Percentiles rank a stretch among this genome's conserved stretches.
Conservation (phyloP, 92 coral and sea anemone species). For the Micromussa lordhowensis region DNA sequence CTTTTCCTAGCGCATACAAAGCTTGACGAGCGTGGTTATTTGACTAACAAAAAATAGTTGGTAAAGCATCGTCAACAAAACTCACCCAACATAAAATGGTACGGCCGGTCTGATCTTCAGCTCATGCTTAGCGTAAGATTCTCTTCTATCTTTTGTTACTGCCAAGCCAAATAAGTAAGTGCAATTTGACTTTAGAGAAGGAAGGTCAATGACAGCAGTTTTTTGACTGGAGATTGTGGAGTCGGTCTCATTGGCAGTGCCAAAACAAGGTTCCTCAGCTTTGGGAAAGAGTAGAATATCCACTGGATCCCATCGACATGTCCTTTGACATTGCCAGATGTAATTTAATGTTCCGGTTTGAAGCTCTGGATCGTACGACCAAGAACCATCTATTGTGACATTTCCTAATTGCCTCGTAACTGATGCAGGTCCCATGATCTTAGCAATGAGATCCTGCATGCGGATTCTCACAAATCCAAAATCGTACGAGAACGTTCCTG, state of each 20-base stretch:
- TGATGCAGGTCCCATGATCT: constrained; percentile 33
- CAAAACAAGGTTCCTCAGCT: constrained; percentile 20
- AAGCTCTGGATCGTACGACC: constrained; percentile 48
- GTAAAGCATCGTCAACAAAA: background rate
- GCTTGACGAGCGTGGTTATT: too few relatives aligned
- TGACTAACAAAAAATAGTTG: background rate
- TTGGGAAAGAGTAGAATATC: background rate
- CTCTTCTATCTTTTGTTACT: constrained; percentile 20
- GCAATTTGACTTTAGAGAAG: constrained; percentile 14
- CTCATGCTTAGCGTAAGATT: background rate
- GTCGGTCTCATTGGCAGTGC: constrained; percentile 3
- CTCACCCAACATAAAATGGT: constrained; percentile 19
- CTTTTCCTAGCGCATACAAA: too few relatives aligned
- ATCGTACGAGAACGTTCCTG: constrained; percentile 64
- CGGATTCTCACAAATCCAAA: constrained; percentile 54
- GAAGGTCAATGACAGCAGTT: background rate
- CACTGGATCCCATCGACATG: background rate
- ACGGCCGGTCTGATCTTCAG: constrained; percentile 1
- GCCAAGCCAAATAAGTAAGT: constrained; percentile 20
- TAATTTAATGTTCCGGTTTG: constrained; percentile 29
- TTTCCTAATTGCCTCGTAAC: constrained; percentile 14
- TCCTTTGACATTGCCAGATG: constrained; percentile 54
- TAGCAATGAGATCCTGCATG: constrained; percentile 33
- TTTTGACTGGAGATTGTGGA: background rate
- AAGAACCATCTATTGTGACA: constrained; percentile 25